Percentiles rank a stretch among this genome's conserved stretches.
phyloP scores from a whole-genome alignment of 2,113 vertebrate genomes.

The Willisornis vidua region DNA sequence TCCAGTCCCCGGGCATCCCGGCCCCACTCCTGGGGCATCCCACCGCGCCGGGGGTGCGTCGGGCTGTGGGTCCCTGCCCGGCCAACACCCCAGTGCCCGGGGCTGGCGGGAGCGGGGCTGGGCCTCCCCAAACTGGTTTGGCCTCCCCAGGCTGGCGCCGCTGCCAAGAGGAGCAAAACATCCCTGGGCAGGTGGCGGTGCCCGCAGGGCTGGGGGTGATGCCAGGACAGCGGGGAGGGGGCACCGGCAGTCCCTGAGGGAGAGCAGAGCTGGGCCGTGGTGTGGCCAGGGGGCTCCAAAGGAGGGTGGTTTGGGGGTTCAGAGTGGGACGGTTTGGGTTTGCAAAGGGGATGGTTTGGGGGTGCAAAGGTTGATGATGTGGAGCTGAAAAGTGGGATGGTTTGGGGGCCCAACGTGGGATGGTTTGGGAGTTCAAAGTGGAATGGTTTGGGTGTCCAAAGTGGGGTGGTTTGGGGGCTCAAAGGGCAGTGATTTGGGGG shows the following conservation, averaged over 20 bases:
- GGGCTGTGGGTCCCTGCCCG: not conserved
- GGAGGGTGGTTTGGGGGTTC: too few species aligned
- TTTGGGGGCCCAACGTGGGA: rapidly evolving
- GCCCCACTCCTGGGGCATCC: not conserved
- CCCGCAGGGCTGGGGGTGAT: not conserved
- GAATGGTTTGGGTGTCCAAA: not conserved
- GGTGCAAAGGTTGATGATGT: rapidly evolving
- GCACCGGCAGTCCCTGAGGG: rapidly evolving
- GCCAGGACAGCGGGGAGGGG: not conserved
- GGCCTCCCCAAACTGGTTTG: conserved; percentile 55
- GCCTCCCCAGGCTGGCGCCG: conserved; percentile 9
- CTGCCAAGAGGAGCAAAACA: conserved; percentile 40
- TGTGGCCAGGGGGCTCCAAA: rapidly evolving
- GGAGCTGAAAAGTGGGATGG: rapidly evolving
- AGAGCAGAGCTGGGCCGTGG: rapidly evolving
- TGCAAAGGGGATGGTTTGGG: rapidly evolving
- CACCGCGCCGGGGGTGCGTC: not conserved
- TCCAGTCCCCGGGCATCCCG: not conserved
- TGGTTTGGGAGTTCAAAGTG: rapidly evolving
- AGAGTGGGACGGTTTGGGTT: rapidly evolving
- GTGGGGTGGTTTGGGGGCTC: not conserved
- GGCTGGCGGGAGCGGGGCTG: not conserved
- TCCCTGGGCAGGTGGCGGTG: not conserved
- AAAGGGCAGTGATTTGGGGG: rapidly evolving
- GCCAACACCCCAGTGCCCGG: not conserved